Conservation (phyloP, 64 coral and sea anemone species). For the Porites lutea region DNA sequence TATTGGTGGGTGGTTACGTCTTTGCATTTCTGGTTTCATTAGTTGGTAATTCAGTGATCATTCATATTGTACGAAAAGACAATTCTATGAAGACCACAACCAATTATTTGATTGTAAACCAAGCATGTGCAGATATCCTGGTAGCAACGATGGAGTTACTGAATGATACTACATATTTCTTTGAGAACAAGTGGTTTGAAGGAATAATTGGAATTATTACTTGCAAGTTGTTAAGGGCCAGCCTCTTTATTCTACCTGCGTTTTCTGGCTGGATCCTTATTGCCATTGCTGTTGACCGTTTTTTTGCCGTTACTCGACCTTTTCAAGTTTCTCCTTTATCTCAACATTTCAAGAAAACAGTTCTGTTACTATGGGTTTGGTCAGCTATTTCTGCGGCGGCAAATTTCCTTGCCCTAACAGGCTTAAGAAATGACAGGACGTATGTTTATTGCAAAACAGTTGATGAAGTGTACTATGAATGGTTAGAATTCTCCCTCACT, state of each 20-base stretch:
- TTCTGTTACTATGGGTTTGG: not conserved
- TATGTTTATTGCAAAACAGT: not conserved
- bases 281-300: slow-evolving; percentile 3
- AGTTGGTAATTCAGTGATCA: not conserved
- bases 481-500: not conserved
- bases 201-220: not conserved
- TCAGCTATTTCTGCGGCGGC: not conserved
- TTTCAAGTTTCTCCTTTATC: not conserved
- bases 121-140: slow-evolving; percentile 4
- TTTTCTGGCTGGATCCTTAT: not conserved
- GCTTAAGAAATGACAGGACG: not conserved
- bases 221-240: not conserved
- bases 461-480: not conserved
- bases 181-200: not conserved
- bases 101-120: slow-evolving; percentile 29
- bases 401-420: not conserved
- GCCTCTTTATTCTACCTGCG: not conserved
- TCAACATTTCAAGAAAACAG: not conserved
- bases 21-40: not conserved
- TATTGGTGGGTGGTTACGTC: not conserved
- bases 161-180: not conserved
- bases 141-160: not conserved
- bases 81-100: slow-evolving; percentile 6
- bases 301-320: not conserved
- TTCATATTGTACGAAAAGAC: slow-evolving; percentile 20